phyloP scores from a whole-genome alignment of 1,140 invertebrate species.

The Araneus ventricosus region DNA sequence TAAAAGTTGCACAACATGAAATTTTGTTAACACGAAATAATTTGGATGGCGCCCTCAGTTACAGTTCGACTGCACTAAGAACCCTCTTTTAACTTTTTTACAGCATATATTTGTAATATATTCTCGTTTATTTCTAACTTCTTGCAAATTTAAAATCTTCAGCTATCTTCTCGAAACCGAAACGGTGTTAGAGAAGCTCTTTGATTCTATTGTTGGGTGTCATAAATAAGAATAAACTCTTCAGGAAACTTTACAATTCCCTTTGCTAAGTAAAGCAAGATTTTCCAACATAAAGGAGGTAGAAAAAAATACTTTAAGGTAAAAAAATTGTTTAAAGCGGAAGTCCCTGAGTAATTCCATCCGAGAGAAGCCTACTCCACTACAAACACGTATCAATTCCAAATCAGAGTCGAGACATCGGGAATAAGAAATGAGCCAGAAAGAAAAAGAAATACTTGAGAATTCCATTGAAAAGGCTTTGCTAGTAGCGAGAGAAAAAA shows the following conservation, averaged over 20 bases:
- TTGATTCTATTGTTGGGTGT: neutral
- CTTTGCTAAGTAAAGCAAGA: neutral
- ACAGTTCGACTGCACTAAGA: too few species aligned
- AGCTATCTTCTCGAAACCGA: too few species aligned
- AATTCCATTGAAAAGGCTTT: slow-evolving; percentile 7
- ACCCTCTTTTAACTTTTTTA: too few species aligned
- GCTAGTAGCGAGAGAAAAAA: neutral
- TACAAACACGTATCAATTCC: slow-evolving; percentile 28
- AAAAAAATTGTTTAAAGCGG: neutral
- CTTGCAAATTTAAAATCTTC: too few species aligned
- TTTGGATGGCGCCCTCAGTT: too few species aligned
- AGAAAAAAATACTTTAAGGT: neutral
- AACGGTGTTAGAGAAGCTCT: neutral
- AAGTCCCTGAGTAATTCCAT: slow-evolving; percentile 17
- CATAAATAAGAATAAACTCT: slow-evolving; percentile 17
- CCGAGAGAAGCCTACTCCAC: neutral
- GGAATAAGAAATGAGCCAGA: slow-evolving; percentile 30
- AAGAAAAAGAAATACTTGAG: neutral
- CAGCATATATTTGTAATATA: too few species aligned
- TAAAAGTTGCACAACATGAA: too few species aligned
- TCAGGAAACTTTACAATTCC: neutral
- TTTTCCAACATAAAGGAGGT: neutral
- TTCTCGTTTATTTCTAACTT: too few species aligned
- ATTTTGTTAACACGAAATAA: too few species aligned
- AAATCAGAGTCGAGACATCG: slow-evolving; percentile 21